These are phyloP conservation scores for Halichoeres trimaculatus DNA, from an alignment of 2,113 vertebrate species.

Conservation along the genomic window DNA sequence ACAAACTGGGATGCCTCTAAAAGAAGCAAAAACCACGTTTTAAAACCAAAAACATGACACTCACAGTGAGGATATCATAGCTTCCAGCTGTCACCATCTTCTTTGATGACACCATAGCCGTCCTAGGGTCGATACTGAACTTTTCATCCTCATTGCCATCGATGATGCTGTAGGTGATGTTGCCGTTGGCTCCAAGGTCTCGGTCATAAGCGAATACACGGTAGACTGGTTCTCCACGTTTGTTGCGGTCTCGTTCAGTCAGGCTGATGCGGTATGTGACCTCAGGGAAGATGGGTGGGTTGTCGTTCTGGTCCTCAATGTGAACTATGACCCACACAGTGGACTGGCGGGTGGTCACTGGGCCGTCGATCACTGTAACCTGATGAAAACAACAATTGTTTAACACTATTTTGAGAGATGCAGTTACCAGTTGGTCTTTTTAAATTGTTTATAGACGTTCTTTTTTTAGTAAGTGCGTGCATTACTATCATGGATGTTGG, in stretches of 20 bases:
- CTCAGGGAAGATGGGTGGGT: constrained; percentile 92
- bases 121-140: constrained; percentile 94
- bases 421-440: not conserved
- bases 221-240: constrained; percentile 92
- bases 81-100: constrained; percentile 95
- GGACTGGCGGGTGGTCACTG: constrained; percentile 88
- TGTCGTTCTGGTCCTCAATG: constrained; percentile 96
- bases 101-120: constrained; percentile 94
- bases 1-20: not conserved
- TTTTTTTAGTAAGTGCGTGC: constrained; percentile 9
- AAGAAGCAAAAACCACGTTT: not conserved
- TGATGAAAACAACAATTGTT: constrained; percentile 58
- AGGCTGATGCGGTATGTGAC: constrained; percentile 92
- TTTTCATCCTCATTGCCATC: constrained; percentile 92
- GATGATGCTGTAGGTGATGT: constrained; percentile 94
- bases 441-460: not conserved
- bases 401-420: not conserved
- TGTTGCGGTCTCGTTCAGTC: constrained; percentile 93
- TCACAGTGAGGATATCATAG: constrained; percentile 93
- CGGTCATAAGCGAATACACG: constrained; percentile 93
- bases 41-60: constrained; percentile 18
- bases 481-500: constrained; percentile 27
- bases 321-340: constrained; percentile 95
- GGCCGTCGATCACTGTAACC: constrained; percentile 95
- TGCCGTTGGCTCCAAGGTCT: constrained; percentile 91